phyloP scores from a whole-genome alignment of 2,888 invertebrate species.

The Cyclophora albipunctata region DNA sequence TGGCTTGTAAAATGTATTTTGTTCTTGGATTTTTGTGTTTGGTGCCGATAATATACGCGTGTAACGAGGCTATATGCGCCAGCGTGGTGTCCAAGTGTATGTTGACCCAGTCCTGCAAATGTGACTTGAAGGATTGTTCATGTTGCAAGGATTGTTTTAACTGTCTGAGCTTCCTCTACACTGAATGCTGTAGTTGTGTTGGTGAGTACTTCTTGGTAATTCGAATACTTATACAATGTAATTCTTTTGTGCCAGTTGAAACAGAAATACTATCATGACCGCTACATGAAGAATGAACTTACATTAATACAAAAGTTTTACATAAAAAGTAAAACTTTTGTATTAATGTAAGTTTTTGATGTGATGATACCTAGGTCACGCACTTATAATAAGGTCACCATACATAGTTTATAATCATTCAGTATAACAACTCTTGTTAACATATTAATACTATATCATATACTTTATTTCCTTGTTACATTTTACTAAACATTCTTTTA shows the following conservation, averaged over 20 bases:
- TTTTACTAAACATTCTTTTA: no score
- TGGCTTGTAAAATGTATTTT: conserved; percentile 54
- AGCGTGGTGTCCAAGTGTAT: conserved; percentile 97
- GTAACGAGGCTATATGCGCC: conserved; percentile 96
- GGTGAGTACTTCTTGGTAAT: conserved; percentile 78
- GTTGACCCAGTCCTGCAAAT: conserved; percentile 96
- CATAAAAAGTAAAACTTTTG: no score
- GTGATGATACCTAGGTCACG: background rate
- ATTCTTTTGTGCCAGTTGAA: no score
- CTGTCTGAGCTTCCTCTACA: conserved; percentile 91
- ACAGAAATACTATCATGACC: no score
- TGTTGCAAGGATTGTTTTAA: conserved; percentile 95
- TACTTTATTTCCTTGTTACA: no score
- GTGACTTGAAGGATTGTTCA: conserved; percentile 93
- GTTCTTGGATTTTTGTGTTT: conserved; percentile 46
- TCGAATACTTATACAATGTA: background rate
- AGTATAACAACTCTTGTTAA: no score
- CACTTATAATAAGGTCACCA: no score
- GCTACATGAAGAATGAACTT: no score
- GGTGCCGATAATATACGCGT: conserved; percentile 69
- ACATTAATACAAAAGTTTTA: no score
- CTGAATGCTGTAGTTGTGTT: conserved; percentile 97
- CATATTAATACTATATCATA: no score
- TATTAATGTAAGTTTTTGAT: background rate
- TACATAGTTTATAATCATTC: no score